A percentile compares a stretch with the other conserved stretches of the same genome.
phyloP scores from a whole-genome alignment of 2,797 vertebrate species.

The Otolemur crassicaudatus region DNA sequence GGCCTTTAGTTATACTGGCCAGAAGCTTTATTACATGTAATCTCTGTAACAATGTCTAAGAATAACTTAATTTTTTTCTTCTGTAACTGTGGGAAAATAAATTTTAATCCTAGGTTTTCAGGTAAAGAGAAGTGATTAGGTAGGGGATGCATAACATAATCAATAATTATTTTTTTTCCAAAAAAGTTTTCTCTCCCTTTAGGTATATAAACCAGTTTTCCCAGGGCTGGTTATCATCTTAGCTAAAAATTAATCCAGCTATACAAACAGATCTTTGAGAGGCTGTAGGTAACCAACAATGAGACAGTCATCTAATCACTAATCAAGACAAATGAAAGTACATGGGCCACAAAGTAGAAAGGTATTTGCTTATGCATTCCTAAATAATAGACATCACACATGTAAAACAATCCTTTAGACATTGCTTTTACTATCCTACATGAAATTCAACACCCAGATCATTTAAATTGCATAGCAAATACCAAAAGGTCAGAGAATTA shows the following conservation, averaged over 20 bases:
- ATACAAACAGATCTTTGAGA: neutral
- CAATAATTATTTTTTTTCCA: neutral
- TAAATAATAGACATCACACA: neutral
- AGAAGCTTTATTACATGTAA: neutral
- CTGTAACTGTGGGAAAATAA: neutral
- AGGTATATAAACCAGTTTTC: neutral
- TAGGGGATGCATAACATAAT: neutral
- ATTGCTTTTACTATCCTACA: neutral
- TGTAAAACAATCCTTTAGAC: neutral
- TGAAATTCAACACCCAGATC: neutral
- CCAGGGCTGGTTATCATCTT: neutral
- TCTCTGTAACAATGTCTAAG: neutral
- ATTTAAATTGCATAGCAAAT: slow-evolving; percentile 18
- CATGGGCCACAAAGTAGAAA: neutral
- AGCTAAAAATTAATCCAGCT: neutral
- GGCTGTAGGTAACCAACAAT: neutral
- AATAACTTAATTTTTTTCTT: slow-evolving; percentile 10
- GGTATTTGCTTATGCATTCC: slow-evolving; percentile 25
- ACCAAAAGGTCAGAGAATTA: slow-evolving; percentile 25
- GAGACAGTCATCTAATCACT: neutral
- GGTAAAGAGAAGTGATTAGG: neutral
- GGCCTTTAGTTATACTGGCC: neutral
- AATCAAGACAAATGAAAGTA: slow-evolving; percentile 8
- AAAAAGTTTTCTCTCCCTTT: neutral
- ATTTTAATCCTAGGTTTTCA: neutral